phyloP scores from a whole-genome alignment of 2,888 invertebrate species.

The Caenorhabditis becei region DNA sequence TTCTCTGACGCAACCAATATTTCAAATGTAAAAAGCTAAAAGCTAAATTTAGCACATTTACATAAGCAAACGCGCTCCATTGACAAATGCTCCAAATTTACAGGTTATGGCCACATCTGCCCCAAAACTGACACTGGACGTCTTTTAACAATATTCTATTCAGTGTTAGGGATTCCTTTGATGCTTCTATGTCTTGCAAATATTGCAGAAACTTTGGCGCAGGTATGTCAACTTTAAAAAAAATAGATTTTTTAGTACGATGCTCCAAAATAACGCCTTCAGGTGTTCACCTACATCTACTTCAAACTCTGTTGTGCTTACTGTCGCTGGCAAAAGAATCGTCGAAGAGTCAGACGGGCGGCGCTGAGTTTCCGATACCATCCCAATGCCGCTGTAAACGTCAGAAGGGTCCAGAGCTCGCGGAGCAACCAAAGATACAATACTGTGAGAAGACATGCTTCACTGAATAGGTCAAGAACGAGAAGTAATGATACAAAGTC shows the following conservation, averaged over 20 bases:
- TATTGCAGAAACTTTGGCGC: slow-evolving; percentile 84
- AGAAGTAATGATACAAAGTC: slow-evolving; percentile 76
- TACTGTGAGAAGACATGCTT: slow-evolving; percentile 76
- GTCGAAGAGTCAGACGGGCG: slow-evolving; percentile 76
- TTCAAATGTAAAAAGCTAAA: too few species aligned
- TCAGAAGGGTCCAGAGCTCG: slow-evolving; percentile 78
- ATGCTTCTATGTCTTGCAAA: slow-evolving; percentile 84
- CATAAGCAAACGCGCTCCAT: not conserved
- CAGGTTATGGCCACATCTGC: slow-evolving; percentile 97
- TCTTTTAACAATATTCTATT: slow-evolving; percentile 92
- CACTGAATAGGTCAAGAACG: slow-evolving; percentile 68
- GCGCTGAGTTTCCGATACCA: slow-evolving; percentile 81
- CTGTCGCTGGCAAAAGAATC: slow-evolving; percentile 81
- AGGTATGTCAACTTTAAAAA: too few species aligned
- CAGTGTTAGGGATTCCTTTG: slow-evolving; percentile 87
- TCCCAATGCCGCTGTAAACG: slow-evolving; percentile 80
- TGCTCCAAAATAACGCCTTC: slow-evolving; percentile 18
- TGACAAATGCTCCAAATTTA: slow-evolving; percentile 63
- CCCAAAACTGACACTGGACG: slow-evolving; percentile 92
- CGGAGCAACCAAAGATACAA: slow-evolving; percentile 77
- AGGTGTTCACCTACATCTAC: slow-evolving; percentile 83
- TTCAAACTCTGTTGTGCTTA: slow-evolving; percentile 82
- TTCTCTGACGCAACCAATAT: not conserved
- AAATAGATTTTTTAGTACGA: too few species aligned
- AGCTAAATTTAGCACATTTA: not conserved